Evolutionary conservation across 2,888 invertebrate genomes (phyloP).

Genomic region (Osedax frankpressi): DNA sequence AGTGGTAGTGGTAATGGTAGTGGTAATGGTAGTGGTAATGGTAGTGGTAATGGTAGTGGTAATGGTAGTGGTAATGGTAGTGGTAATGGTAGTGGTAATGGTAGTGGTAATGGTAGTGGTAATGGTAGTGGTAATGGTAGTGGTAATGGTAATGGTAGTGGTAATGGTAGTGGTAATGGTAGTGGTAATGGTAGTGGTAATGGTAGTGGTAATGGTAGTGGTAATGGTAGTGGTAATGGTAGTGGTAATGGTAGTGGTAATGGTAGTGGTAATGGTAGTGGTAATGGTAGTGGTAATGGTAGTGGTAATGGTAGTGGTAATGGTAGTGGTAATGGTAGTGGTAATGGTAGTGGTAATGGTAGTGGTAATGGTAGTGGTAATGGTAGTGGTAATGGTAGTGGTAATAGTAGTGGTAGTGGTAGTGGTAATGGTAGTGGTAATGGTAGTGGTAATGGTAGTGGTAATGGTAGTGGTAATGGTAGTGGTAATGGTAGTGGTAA

Average conservation of each 20-base stretch:
- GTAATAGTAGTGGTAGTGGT: neutral
- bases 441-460: neutral
- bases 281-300: constrained; percentile 40
- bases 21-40: constrained; percentile 13
- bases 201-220: constrained; percentile 16
- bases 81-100: constrained; percentile 15
- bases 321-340: constrained; percentile 43
- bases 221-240: constrained; percentile 17
- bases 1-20: constrained; percentile 4
- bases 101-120: constrained; percentile 15
- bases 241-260: constrained; percentile 14
- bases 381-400: constrained; percentile 1
- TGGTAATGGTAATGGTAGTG: constrained; percentile 8
- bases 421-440: constrained; percentile 3
- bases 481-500: neutral
- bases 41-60: constrained; percentile 15
- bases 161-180: constrained; percentile 8
- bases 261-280: constrained; percentile 4
- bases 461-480: neutral
- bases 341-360: constrained; percentile 45
- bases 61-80: constrained; percentile 16
- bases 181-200: constrained; percentile 13
- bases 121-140: constrained; percentile 10
- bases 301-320: constrained; percentile 31
- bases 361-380: neutral